A percentile compares a stretch with the other conserved stretches of the same genome.
These are phyloP conservation scores for Bombus waltoni DNA, from an alignment of 1,140 invertebrate species.

Conservation along the genomic window DNA sequence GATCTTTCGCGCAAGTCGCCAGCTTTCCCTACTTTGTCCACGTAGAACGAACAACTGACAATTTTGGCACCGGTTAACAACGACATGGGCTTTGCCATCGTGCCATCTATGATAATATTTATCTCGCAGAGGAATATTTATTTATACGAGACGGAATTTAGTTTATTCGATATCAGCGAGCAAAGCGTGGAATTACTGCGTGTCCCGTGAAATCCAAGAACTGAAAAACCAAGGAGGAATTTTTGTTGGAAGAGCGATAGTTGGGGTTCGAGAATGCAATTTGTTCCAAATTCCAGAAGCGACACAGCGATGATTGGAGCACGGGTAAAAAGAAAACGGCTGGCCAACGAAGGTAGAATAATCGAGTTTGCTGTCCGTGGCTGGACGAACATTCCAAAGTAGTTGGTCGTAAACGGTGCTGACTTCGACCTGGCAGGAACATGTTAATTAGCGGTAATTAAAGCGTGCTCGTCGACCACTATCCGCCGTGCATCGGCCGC, in stretches of 20 bases:
- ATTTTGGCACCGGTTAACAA: too few species aligned
- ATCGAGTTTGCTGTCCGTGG: slow-evolving; percentile 38
- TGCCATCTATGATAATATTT: too few species aligned
- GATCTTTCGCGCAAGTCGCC: too few species aligned
- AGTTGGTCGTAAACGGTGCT: slow-evolving; percentile 55
- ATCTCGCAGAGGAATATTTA: too few species aligned
- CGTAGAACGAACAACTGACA: too few species aligned
- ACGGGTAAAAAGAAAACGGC: neutral
- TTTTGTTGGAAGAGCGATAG: neutral
- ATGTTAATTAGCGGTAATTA: slow-evolving; percentile 67
- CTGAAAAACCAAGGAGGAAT: neutral
- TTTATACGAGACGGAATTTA: too few species aligned
- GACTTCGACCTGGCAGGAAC: slow-evolving; percentile 57
- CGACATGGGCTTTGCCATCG: too few species aligned
- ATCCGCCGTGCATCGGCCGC: slow-evolving; percentile 38
- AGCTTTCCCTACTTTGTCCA: too few species aligned
- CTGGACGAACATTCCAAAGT: slow-evolving; percentile 49
- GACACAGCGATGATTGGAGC: neutral
- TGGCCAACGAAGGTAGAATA: slow-evolving; percentile 33
- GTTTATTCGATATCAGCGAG: too few species aligned
- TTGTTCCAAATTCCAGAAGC: slow-evolving; percentile 2
- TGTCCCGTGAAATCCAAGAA: neutral
- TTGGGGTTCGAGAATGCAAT: neutral
- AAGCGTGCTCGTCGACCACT: slow-evolving; percentile 33
- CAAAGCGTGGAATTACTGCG: too few species aligned